These are phyloP conservation scores for Poeciliopsis infans DNA, from an alignment of 2,797 vertebrate species.

Conservation along the genomic window DNA sequence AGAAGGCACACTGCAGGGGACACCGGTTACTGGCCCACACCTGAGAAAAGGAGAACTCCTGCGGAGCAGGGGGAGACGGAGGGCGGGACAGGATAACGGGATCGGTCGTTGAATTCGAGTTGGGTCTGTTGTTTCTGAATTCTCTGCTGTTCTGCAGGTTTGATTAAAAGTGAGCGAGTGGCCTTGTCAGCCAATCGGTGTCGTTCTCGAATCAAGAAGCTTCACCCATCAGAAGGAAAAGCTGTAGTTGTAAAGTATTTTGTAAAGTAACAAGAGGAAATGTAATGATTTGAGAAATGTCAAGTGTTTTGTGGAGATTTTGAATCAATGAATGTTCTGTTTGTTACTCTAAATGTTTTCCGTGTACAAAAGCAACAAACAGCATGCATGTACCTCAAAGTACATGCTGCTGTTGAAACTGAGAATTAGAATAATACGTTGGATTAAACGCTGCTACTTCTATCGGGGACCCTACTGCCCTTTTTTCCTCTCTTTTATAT, in stretches of 20 bases:
- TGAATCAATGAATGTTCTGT: too few relatives aligned
- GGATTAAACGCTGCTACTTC: not conserved
- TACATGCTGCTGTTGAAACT: not conserved
- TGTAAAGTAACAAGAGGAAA: not conserved
- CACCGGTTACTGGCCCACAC: conserved; percentile 89
- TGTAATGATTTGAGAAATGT: not conserved
- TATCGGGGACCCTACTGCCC: not conserved
- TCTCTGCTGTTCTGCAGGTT: conserved; percentile 56
- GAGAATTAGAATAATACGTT: not conserved
- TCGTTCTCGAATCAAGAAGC: conserved; percentile 54
- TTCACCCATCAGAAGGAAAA: conserved; percentile 27
- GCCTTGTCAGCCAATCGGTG: conserved; percentile 65
- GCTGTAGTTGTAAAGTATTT: conserved; percentile 11
- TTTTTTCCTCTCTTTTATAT: not conserved
- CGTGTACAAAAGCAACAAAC: not conserved
- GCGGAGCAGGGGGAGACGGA: conserved; percentile 27
- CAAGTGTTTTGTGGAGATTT: not conserved
- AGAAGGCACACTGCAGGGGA: conserved; percentile 94
- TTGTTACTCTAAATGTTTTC: not conserved
- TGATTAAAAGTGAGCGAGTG: conserved; percentile 57
- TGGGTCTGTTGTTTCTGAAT: conserved; percentile 32
- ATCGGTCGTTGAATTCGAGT: conserved; percentile 39
- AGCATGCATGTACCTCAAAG: not conserved
- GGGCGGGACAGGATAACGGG: conserved; percentile 30
- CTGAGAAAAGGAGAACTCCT: conserved; percentile 93